Conservation (phyloP, 2,113 vertebrate genomes). For the Lampris megalopsis region DNA sequence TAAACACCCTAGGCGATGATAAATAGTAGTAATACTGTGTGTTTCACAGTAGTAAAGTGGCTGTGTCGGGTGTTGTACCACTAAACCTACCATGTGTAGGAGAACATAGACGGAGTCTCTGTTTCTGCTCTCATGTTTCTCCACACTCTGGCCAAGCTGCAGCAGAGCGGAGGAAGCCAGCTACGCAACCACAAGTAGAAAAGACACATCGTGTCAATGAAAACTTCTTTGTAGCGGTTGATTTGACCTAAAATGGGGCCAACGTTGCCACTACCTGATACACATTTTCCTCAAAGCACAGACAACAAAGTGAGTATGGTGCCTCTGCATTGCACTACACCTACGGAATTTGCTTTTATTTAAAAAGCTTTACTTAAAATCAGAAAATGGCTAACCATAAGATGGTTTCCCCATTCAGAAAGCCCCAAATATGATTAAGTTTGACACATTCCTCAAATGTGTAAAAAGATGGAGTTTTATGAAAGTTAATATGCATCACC, state of each 20-base stretch:
- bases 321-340: slow-evolving; percentile 3
- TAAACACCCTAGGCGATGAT: not conserved
- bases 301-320: too few relatives aligned
- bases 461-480: not conserved
- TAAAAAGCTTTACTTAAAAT: not conserved
- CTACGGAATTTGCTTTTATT: not conserved
- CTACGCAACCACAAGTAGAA: slow-evolving; percentile 70
- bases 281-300: slow-evolving; percentile 18
- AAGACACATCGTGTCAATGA: slow-evolving; percentile 36
- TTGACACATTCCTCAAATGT: not conserved
- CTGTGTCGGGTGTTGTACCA: not conserved
- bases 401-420: too few relatives aligned
- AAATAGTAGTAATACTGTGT: not conserved
- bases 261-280: slow-evolving; percentile 48
- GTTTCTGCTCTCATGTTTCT: slow-evolving; percentile 86
- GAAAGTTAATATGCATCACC: slow-evolving; percentile 49
- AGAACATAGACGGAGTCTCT: slow-evolving; percentile 91
- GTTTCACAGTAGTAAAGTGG: not conserved
- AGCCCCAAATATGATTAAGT: too few relatives aligned
- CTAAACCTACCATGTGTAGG: slow-evolving; percentile 87
- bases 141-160: slow-evolving; percentile 90
- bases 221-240: slow-evolving; percentile 30
- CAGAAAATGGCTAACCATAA: too few relatives aligned
- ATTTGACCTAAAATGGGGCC: slow-evolving; percentile 14
- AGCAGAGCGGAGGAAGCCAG: slow-evolving; percentile 89